Conservation (phyloP, 2,797 vertebrate genomes). For the Lindbergichthys nudifrons region DNA sequence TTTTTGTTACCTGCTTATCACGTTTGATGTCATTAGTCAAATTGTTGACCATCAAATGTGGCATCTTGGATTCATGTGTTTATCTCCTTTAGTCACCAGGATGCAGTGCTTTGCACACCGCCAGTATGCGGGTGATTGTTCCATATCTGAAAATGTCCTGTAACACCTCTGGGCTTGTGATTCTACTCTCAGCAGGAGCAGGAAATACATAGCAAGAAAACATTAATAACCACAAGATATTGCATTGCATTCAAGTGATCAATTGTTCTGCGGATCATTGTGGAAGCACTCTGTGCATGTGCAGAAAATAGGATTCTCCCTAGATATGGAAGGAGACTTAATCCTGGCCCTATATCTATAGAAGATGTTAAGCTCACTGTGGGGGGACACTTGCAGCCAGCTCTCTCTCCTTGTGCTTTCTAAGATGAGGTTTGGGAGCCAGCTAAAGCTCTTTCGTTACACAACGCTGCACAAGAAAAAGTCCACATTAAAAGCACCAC, state of each 20-base stretch:
- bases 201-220: conserved; percentile 11
- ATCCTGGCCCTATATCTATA: conserved; percentile 59
- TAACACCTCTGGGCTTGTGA: conserved; percentile 6
- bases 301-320: conserved; percentile 52
- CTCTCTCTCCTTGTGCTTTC: conserved; percentile 31
- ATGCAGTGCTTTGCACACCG: conserved; percentile 8
- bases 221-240: conserved; percentile 23
- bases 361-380: conserved; percentile 50
- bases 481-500: conserved; percentile 25
- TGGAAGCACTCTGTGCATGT: conserved; percentile 42
- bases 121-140: conserved; percentile 8
- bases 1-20: conserved; percentile 1
- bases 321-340: conserved; percentile 47
- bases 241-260: conserved; percentile 32
- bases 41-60: conserved; percentile 16
- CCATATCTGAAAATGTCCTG: conserved; percentile 1
- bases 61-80: conserved; percentile 20
- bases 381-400: conserved; percentile 50
- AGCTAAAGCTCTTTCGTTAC: conserved; percentile 42
- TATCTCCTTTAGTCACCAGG: conserved; percentile 9
- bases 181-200: not conserved
- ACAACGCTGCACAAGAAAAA: conserved; percentile 49
- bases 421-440: conserved; percentile 40
- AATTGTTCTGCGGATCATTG: conserved; percentile 27
- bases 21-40: not conserved